Percentiles rank a stretch among this genome's conserved stretches.
phyloP scores from a whole-genome alignment of 2,888 invertebrate species.

The Agrotis exclamationis region DNA sequence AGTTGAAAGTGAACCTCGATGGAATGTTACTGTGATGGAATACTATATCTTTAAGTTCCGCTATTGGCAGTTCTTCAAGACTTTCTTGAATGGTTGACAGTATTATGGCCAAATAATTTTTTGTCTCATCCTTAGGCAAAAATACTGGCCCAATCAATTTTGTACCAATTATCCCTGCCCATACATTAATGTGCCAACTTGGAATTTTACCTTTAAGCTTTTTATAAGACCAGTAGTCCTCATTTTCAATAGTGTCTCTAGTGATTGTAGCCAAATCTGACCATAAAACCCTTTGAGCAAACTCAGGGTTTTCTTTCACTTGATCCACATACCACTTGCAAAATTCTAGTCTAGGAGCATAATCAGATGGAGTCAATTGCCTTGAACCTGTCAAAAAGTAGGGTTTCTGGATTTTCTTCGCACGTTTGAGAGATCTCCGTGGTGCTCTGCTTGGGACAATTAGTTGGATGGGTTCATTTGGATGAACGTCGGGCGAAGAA shows the following conservation, averaged over 20 bases:
- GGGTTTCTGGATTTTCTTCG: constrained; percentile 2
- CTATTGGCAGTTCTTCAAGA: not conserved
- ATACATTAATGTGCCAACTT: constrained; percentile 14
- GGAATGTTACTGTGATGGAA: constrained; percentile 19
- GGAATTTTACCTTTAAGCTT: constrained; percentile 4
- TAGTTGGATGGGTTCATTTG: not conserved
- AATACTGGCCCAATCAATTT: constrained; percentile 31
- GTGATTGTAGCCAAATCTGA: constrained; percentile 21
- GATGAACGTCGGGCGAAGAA: not conserved
- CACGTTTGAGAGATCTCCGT: not conserved
- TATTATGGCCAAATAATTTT: constrained; percentile 17
- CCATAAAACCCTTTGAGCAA: constrained; percentile 21
- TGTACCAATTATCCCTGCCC: constrained; percentile 24
- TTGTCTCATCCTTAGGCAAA: constrained; percentile 12
- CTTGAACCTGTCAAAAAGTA: not conserved
- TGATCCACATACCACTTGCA: constrained; percentile 29
- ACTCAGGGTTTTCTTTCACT: constrained; percentile 7
- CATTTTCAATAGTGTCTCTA: constrained; percentile 12
- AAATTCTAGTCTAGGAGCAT: constrained; percentile 22
- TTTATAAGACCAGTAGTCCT: constrained; percentile 9
- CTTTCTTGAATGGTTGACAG: not conserved
- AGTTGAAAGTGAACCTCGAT: not conserved
- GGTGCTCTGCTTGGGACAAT: not conserved
- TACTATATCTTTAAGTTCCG: constrained; percentile 15
- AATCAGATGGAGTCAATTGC: not conserved